Conservation (phyloP, 30 jellyfish, hydroid and myxozoan genomes). For the Morbakka virulenta region DNA sequence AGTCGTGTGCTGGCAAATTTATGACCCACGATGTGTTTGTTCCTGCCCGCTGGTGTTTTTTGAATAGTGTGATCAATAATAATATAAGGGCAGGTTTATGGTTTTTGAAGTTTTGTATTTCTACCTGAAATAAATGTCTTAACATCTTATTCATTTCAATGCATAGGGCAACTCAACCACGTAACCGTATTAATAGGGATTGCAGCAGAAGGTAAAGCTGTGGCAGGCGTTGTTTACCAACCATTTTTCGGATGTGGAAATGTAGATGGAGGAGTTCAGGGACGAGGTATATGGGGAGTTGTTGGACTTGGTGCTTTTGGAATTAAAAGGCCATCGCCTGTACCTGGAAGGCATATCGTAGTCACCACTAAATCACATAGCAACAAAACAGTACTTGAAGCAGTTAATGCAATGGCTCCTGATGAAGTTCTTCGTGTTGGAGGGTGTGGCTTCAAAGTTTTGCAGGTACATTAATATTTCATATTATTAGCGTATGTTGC, state of each 20-base stretch:
- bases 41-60: too few relatives aligned
- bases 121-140: constrained; percentile 2
- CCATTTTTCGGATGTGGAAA: constrained; percentile 68
- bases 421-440: constrained; percentile 81
- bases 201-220: constrained; percentile 93
- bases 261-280: constrained; percentile 36
- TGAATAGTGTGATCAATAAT: too few relatives aligned
- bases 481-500: too few relatives aligned
- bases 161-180: constrained; percentile 79
- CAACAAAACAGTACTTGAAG: constrained; percentile 66
- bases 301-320: constrained; percentile 90
- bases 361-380: constrained; percentile 91
- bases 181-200: constrained; percentile 95
- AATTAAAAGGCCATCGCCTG: constrained; percentile 26
- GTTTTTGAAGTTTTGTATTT: too few relatives aligned
- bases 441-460: constrained; percentile 84
- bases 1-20: too few relatives aligned
- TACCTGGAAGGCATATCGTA: constrained; percentile 72
- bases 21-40: too few relatives aligned
- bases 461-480: too few relatives aligned
- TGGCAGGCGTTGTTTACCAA: constrained; percentile 97
- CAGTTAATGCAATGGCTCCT: constrained; percentile 76
- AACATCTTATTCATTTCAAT: not conserved
- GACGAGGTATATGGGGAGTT: constrained; percentile 95
- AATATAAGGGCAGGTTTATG: too few relatives aligned